These are phyloP conservation scores for Urocyon cinereoargenteus DNA, from an alignment of 2,797 vertebrate species.

Conservation along the genomic window DNA sequence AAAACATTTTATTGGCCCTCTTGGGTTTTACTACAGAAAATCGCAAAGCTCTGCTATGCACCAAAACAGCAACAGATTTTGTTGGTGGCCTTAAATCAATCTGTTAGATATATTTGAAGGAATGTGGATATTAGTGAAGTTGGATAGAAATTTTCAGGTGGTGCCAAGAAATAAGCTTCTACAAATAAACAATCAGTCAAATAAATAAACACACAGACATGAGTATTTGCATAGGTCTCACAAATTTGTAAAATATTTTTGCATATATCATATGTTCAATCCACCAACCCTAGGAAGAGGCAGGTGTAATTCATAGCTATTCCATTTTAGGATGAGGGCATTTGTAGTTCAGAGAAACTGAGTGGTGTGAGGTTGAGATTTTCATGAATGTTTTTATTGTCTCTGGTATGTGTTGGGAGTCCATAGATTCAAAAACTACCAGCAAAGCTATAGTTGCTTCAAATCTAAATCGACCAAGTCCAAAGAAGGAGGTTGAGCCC, in stretches of 20 bases:
- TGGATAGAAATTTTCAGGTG: conserved; percentile 75
- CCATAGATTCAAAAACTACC: neutral
- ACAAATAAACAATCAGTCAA: conserved; percentile 73
- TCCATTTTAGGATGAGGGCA: neutral
- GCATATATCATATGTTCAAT: conserved; percentile 23
- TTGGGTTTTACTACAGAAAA: conserved; percentile 78
- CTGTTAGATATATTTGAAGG: conserved; percentile 77
- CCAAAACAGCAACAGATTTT: conserved; percentile 78
- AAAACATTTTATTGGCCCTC: conserved; percentile 78
- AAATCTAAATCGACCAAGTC: neutral
- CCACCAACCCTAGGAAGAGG: neutral
- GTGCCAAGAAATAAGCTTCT: conserved; percentile 73
- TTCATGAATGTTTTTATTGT: neutral
- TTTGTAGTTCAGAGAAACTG: conserved; percentile 28
- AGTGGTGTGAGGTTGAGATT: neutral
- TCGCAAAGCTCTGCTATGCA: conserved; percentile 68
- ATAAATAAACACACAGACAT: conserved; percentile 57
- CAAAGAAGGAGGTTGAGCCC: neutral
- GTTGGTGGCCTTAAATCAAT: conserved; percentile 78
- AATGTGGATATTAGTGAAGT: conserved; percentile 74
- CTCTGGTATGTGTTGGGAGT: neutral
- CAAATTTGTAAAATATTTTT: conserved; percentile 60
- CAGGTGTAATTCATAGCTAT: neutral
- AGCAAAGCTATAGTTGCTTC: neutral
- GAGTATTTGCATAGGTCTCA: conserved; percentile 61